phyloP scores from a whole-genome alignment of 2,113 vertebrate genomes.

The Mesoclemmys tuberculata region DNA sequence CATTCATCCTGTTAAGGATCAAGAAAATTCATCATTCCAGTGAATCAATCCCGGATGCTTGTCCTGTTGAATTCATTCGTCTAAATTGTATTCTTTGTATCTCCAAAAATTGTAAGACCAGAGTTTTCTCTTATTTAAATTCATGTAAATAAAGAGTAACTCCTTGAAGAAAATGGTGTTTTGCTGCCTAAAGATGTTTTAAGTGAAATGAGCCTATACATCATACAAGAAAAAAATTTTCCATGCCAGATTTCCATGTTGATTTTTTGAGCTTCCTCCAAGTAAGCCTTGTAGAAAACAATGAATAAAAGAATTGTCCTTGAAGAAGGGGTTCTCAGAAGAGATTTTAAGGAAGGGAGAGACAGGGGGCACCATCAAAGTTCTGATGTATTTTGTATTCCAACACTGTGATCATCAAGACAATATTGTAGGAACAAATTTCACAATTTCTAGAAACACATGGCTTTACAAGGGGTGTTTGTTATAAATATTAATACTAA shows the following conservation, averaged over 20 bases:
- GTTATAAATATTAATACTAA: not conserved
- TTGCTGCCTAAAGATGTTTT: not conserved
- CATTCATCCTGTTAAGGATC: slow-evolving; percentile 46
- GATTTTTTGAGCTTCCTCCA: not conserved
- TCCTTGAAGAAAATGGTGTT: not conserved
- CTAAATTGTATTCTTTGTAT: not conserved
- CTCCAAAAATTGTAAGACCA: not conserved
- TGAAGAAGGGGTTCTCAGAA: not conserved
- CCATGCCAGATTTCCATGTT: not conserved
- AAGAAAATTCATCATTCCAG: slow-evolving; percentile 48
- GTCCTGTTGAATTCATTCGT: slow-evolving; percentile 35
- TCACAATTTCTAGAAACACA: not conserved
- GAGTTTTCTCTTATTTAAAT: not conserved
- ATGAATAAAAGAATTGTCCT: not conserved
- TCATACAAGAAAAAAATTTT: not conserved
- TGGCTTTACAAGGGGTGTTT: not conserved
- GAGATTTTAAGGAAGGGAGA: not conserved
- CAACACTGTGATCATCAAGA: not conserved
- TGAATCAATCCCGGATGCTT: slow-evolving; percentile 43
- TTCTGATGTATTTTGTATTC: not conserved
- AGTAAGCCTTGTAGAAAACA: not conserved
- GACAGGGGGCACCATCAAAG: not conserved
- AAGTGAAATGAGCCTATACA: not conserved
- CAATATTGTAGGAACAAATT: not conserved
- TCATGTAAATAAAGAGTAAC: not conserved